Evolutionary conservation across 2,888 invertebrate genomes (phyloP), one percentile per base, ranked within the genome.

Genomic region (Melinaea menophilus): DNA sequence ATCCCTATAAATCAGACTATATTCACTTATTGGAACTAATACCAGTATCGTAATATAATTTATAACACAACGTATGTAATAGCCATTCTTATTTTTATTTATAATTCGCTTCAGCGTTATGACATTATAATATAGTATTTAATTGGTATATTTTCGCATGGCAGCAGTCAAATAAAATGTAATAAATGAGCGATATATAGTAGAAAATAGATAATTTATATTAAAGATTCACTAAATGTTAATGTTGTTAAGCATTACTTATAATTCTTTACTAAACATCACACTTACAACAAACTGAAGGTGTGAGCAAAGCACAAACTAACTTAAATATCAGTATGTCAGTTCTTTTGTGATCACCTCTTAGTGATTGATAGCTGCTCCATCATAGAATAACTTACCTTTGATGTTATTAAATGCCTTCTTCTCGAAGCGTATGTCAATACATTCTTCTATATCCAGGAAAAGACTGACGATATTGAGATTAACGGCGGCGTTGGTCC

Each of bases 331-430:
- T 46, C 4, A n/a, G 2, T 48, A 2, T 22, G 13, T n/a, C 37
- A 37, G 37, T 37, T 37, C 7, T 37, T 41, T 46, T 31, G 2
- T 51, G 51, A 51, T 51, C 31, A 51, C 31, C 31, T 51, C 31
- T 51, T 31, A 31, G 5, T 51, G 3, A 31, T 5, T 7, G 7
- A 31, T 51, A 31, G 11, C 9, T 3, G 9, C 9, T 9, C 9
- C 7, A 51, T 9, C 7, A 31, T n/a, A 35, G 12, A 13, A 68
- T 51, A 13, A 62, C 75, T 76, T 76, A 91, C 91, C 93, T 82
- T 92, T 91, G 64, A 93, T 91, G 67, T 92, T 92, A 73, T 89
- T 90, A 77, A 95, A 95, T 33, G 94, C 92, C 67, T 89, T 91
- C 69, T 92, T 92, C 79, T 94, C 94, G 63, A 95, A 86, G 13